These are phyloP conservation scores for Dryoscopus gambensis DNA, from an alignment of 2,113 vertebrate genomes.

Conservation along the genomic window DNA sequence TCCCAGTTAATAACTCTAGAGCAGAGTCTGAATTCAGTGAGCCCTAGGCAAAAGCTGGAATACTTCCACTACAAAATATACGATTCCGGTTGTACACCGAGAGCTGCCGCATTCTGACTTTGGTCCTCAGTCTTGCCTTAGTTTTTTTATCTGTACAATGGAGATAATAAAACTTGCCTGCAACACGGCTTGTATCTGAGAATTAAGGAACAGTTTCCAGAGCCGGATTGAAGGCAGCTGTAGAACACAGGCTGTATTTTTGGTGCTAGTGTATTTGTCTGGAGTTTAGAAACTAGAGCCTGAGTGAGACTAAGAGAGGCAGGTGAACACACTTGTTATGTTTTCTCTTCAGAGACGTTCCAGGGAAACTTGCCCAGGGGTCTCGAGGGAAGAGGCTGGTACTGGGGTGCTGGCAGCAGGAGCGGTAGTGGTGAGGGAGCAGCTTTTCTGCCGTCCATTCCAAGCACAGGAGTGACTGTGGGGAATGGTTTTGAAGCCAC, in stretches of 20 bases:
- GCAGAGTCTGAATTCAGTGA: background rate
- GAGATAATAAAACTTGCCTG: background rate
- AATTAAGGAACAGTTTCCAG: background rate
- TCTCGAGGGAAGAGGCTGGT: slow-evolving; percentile 4
- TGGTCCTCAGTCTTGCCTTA: background rate
- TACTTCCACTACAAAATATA: background rate
- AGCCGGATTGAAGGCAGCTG: background rate
- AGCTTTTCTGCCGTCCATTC: slow-evolving; percentile 19
- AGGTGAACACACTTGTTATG: background rate
- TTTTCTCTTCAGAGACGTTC: background rate
- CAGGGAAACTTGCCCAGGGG: background rate
- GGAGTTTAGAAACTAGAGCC: background rate
- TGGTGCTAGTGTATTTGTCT: background rate
- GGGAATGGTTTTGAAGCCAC: slow-evolving; percentile 74
- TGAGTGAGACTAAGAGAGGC: background rate
- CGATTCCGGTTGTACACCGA: background rate
- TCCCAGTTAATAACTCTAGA: background rate
- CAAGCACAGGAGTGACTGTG: slow-evolving; percentile 22
- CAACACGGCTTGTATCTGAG: background rate
- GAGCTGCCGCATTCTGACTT: background rate
- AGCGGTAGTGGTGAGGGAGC: background rate
- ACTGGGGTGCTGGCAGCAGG: background rate
- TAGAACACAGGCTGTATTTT: background rate
- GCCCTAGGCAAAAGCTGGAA: background rate
- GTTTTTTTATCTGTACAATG: background rate